phyloP scores from a whole-genome alignment of 2,113 vertebrate genomes.

The Grallaria varia region DNA sequence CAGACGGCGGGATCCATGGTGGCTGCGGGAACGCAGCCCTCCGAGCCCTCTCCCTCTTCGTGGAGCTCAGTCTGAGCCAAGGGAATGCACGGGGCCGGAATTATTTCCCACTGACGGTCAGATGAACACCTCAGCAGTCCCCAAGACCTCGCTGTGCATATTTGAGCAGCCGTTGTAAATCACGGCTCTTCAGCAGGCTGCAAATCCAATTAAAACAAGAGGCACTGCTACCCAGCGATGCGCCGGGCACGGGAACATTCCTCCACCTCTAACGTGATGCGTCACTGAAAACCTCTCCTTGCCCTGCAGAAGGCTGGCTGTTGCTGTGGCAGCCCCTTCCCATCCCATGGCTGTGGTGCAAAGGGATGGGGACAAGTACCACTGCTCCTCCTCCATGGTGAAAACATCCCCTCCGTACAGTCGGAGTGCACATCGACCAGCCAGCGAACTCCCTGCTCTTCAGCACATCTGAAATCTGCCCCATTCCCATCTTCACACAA shows the following conservation, averaged over 20 bases:
- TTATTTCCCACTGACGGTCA: background rate
- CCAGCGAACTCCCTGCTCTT: background rate
- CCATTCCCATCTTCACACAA: background rate
- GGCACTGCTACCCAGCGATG: background rate
- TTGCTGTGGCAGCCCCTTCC: background rate
- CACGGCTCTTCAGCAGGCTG: background rate
- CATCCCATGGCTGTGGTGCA: fast-evolving
- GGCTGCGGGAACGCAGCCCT: background rate
- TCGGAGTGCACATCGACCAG: background rate
- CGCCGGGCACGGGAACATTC: background rate
- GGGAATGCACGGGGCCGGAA: fast-evolving
- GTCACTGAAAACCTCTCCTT: fast-evolving
- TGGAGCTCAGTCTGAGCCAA: background rate
- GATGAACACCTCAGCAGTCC: background rate
- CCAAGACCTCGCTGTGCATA: background rate
- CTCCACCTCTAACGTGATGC: background rate
- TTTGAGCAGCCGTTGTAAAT: background rate
- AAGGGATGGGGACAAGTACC: background rate
- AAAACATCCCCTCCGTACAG: fast-evolving
- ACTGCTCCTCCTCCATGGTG: background rate
- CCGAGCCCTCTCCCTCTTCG: fast-evolving
- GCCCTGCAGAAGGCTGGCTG: background rate
- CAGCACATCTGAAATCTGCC: background rate
- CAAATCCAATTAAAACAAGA: constrained; percentile 24
- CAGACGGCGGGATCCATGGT: fast-evolving